Percentiles rank a stretch among this genome's conserved stretches.
Evolutionary conservation across 2,797 vertebrate genomes (phyloP).

Genomic region (Dryobates pubescens): DNA sequence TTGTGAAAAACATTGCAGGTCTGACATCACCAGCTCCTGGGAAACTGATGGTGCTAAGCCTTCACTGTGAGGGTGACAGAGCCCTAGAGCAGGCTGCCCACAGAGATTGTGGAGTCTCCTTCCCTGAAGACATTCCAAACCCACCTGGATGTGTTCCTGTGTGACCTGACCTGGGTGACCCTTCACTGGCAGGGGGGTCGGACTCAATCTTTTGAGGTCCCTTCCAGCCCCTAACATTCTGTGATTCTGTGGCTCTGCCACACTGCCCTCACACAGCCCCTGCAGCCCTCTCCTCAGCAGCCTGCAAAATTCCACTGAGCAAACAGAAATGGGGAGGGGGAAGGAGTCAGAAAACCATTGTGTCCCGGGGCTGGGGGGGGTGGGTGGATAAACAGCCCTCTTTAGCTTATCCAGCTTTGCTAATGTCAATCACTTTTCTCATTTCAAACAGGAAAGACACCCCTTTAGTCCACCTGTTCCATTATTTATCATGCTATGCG

Average conservation of each 20-base stretch:
- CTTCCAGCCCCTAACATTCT: too few species aligned
- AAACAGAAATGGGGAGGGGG: not conserved
- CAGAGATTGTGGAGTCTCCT: too few species aligned
- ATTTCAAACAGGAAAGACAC: constrained; percentile 69
- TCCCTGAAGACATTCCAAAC: too few species aligned
- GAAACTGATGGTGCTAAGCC: not conserved
- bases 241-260: not conserved
- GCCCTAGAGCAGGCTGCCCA: too few species aligned
- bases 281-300: not conserved
- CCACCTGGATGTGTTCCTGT: too few species aligned
- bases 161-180: too few species aligned
- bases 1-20: not conserved
- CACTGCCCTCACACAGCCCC: not conserved
- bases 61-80: too few species aligned
- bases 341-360: constrained; percentile 21
- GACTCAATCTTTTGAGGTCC: too few species aligned
- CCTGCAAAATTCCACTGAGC: not conserved
- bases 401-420: constrained; percentile 28
- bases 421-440: constrained; percentile 58
- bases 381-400: not conserved
- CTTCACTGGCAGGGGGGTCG: too few species aligned
- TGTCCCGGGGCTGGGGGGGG: not conserved
- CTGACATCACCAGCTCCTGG: not conserved
- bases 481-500: constrained; percentile 83
- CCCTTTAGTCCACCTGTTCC: constrained; percentile 85